phyloP scores from a whole-genome alignment of 2,113 vertebrate genomes.

The Anarrhichthys ocellatus region DNA sequence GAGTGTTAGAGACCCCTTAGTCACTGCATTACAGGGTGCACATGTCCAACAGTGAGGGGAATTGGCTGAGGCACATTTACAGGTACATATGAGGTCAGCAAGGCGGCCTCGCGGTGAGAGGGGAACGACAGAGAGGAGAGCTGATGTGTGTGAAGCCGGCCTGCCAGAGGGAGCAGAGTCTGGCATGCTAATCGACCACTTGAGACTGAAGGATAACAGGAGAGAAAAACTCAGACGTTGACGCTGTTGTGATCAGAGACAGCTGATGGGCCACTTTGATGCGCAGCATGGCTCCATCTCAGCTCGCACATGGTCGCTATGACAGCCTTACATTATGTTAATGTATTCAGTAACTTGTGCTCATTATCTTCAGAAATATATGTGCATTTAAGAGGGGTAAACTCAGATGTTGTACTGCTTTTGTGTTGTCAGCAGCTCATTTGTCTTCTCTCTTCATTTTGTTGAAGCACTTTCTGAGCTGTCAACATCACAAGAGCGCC shows the following conservation, averaged over 20 bases:
- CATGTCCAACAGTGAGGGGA: slow-evolving; percentile 53
- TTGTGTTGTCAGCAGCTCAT: slow-evolving; percentile 8
- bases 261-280: slow-evolving; percentile 22
- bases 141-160: slow-evolving; percentile 22
- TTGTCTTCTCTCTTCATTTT: slow-evolving; percentile 34
- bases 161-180: slow-evolving; percentile 18
- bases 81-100: slow-evolving; percentile 22
- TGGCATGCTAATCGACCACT: slow-evolving; percentile 60
- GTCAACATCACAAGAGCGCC: slow-evolving; percentile 11
- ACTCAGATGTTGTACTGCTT: background rate
- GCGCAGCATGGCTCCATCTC: background rate
- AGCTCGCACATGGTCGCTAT: background rate
- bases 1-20: slow-evolving; percentile 19
- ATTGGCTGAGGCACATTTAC: slow-evolving; percentile 54
- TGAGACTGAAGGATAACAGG: slow-evolving; percentile 11
- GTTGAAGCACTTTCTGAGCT: slow-evolving; percentile 9
- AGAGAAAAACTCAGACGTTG: slow-evolving; percentile 34
- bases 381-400: background rate
- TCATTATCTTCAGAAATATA: slow-evolving; percentile 25
- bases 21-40: slow-evolving; percentile 32
- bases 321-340: background rate
- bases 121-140: slow-evolving; percentile 30
- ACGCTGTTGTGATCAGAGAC: slow-evolving; percentile 21
- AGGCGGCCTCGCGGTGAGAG: slow-evolving; percentile 20
- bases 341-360: background rate